Conservation (phyloP, 2,113 vertebrate genomes). For the Dromas ardeola region DNA sequence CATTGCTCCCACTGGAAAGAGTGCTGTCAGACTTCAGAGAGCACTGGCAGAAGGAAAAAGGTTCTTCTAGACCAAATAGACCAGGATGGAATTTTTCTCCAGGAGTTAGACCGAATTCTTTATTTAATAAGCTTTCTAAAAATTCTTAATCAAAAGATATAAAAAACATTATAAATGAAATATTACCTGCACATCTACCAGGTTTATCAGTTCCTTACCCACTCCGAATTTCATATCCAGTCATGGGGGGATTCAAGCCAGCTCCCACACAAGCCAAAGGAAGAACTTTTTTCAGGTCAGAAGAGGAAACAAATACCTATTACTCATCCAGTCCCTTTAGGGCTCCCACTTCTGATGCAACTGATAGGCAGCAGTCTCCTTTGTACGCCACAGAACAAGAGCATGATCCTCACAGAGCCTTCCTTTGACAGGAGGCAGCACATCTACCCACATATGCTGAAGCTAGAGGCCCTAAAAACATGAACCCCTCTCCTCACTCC, state of each 20-base stretch:
- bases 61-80: not conserved
- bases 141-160: not conserved
- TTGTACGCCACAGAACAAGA: not conserved
- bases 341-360: not conserved
- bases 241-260: not conserved
- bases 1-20: not conserved
- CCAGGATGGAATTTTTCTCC: not conserved
- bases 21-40: not conserved
- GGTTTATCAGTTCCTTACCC: not conserved
- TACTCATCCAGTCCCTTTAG: not conserved
- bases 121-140: not conserved
- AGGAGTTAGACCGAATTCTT: not conserved
- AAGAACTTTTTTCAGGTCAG: not conserved
- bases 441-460: not conserved
- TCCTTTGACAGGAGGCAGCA: not conserved
- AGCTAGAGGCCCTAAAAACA: not conserved
- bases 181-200: not conserved
- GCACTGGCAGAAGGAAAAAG: not conserved
- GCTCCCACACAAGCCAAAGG: not conserved
- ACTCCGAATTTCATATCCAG: not conserved
- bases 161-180: not conserved
- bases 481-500: not conserved
- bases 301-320: not conserved
- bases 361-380: not conserved
- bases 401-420: not conserved